A percentile compares a stretch with the other conserved stretches of the same genome.
Evolutionary conservation across 35 echinoderm and acorn worm genomes (phyloP).

Genomic region (Nesometra sesokonis): DNA sequence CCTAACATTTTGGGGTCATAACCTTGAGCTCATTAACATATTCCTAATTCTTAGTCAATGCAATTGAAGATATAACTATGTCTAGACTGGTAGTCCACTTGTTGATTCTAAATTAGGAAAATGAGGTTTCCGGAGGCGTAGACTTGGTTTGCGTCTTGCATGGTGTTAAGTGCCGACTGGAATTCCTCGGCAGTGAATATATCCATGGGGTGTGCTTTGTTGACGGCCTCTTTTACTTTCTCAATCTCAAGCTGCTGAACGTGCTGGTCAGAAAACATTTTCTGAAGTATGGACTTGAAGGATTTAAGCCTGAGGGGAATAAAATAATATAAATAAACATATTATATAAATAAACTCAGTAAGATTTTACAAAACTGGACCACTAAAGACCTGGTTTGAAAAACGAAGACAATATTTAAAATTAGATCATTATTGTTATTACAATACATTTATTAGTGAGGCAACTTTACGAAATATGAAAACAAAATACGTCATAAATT

Average conservation of each 20-base stretch:
- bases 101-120: constrained; percentile 61
- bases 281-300: constrained; percentile 55
- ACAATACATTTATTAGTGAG: too few species aligned
- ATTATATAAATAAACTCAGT: not conserved
- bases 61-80: too few species aligned
- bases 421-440: not conserved
- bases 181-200: constrained; percentile 53
- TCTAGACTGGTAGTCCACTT: too few species aligned
- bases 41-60: too few species aligned
- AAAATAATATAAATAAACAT: constrained; percentile 7
- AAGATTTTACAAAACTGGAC: not conserved
- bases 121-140: constrained; percentile 82
- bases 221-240: constrained; percentile 35
- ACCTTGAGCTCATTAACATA: too few species aligned
- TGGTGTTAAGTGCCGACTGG: constrained; percentile 52
- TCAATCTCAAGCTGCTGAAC: constrained; percentile 55
- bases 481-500: too few species aligned
- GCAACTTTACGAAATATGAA: too few species aligned
- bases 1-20: too few species aligned
- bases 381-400: not conserved
- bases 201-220: constrained; percentile 43
- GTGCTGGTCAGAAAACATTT: constrained; percentile 52
- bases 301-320: constrained; percentile 50
- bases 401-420: not conserved
- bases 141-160: constrained; percentile 97